Evolutionary conservation across 1,140 invertebrate species (phyloP).

Genomic region (Chrysomallon squamiferum): DNA sequence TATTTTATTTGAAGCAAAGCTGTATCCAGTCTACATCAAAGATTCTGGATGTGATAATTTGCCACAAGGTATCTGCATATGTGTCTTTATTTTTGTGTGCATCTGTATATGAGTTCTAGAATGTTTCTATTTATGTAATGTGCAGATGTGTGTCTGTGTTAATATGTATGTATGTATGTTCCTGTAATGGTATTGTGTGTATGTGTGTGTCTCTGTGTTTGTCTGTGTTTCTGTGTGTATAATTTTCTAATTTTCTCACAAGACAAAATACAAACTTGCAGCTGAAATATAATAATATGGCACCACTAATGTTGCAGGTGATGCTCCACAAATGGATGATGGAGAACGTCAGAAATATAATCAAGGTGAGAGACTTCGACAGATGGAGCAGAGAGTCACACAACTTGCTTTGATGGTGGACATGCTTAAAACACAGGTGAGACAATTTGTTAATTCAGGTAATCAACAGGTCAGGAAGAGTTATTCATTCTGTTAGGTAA

Average conservation of each 20-base stretch:
- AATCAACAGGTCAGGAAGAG: not conserved
- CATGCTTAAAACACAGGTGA: constrained; percentile 32
- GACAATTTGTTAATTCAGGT: not conserved
- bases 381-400: constrained; percentile 30
- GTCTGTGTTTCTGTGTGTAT: too few relatives aligned
- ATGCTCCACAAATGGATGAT: constrained; percentile 12
- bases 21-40: not conserved
- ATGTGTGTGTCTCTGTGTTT: too few relatives aligned
- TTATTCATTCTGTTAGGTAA: not conserved
- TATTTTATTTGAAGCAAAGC: constrained; percentile 12
- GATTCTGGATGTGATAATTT: not conserved
- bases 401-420: constrained; percentile 30
- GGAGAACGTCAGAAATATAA: constrained; percentile 13
- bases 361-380: constrained; percentile 24
- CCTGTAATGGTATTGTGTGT: too few relatives aligned
- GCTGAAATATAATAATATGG: too few relatives aligned
- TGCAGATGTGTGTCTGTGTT: not conserved
- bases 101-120: not conserved
- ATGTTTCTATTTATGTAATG: not conserved
- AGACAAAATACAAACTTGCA: too few relatives aligned
- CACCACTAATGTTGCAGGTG: too few relatives aligned
- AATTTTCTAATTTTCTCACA: too few relatives aligned
- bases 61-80: not conserved
- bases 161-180: not conserved
- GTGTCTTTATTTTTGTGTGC: not conserved